Evolutionary conservation across 2,113 vertebrate species (phyloP), one percentile per base, ranked within the genome.

Genomic region (Ceyx margarethae): DNA sequence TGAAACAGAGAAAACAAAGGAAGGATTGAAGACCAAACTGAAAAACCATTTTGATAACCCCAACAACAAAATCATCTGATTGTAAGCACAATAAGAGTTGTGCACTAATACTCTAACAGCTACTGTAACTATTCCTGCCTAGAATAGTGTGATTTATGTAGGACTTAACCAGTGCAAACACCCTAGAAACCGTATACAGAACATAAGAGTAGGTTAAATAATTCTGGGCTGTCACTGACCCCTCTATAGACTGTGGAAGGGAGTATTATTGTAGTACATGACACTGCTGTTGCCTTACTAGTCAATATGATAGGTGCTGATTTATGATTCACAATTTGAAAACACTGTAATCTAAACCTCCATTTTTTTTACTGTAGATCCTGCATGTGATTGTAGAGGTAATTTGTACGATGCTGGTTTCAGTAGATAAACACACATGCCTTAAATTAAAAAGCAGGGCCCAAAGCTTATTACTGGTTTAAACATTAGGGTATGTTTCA

Each of bases 211-310:
- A 97, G 96, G 95, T 93, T 95, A 96, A 96, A 96, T 96, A 91
- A 96, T 96, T 96, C 96, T 97, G 96, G 97, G 96, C 96, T 97
- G 94, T 96, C 96, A 91, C 91, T 90, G 87, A 96, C 96, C 96
- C 96, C 54, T 81, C 96, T 94, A 75, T 97, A 97, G 95, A 97
- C 97, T 96, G 93, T 97, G 97, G 97, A 97, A 97, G 96, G 96
- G 97, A 96, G 95, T 97, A 93, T 97, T 97, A 96, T 96, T 87
- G 90, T 98, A 98, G 98, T 97, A 96, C 95, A 91, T 23, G 6
- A 98, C 97, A 98, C 98, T 98, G 97, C 97, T 98, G 97, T 98
- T 98, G 98, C 98, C 98, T 98, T 98, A 98, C 98, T 98, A 98
- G 97, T 97, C 97, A 95, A 98, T 98, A 97, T 91, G 94, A 97